phyloP scores from a whole-genome alignment of 2,797 vertebrate genomes.

The Macroramphosus scolopax region DNA sequence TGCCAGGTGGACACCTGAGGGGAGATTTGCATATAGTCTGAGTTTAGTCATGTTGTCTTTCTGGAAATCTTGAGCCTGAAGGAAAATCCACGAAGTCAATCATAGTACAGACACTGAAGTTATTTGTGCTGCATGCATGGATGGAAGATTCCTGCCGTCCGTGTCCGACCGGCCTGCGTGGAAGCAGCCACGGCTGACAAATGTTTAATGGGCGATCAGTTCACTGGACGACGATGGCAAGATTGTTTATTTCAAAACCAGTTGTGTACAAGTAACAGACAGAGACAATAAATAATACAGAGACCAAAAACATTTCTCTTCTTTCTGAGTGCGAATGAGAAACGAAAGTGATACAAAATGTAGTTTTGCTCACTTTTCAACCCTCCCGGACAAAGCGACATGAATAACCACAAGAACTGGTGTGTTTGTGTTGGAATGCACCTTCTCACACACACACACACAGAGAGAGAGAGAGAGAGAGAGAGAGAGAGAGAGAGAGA shows the following conservation, averaged over 20 bases:
- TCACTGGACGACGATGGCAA: constrained; percentile 37
- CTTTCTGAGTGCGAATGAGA: constrained; percentile 44
- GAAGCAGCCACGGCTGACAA: no score
- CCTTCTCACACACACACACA: constrained; percentile 8
- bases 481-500: not conserved
- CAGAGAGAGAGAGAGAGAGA: not conserved
- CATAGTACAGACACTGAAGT: no score
- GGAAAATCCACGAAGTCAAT: not conserved
- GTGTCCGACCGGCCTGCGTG: no score
- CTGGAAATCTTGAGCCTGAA: constrained; percentile 1
- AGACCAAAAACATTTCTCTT: constrained; percentile 55
- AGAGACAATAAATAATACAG: constrained; percentile 77
- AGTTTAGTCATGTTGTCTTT: constrained; percentile 17
- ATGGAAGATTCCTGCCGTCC: no score
- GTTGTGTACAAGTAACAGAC: constrained; percentile 73
- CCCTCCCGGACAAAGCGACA: constrained; percentile 50
- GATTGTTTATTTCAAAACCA: constrained; percentile 80
- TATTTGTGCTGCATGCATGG: no score
- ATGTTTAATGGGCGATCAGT: no score
- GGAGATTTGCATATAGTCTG: constrained; percentile 48
- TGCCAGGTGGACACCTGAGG: not conserved
- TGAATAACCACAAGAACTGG: constrained; percentile 52
- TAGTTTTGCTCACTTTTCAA: constrained; percentile 37
- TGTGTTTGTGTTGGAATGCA: constrained; percentile 32
- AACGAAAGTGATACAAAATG: no score